These are phyloP conservation scores for Pseudochromis fuscus DNA, from an alignment of 2,797 vertebrate genomes.

Conservation along the genomic window DNA sequence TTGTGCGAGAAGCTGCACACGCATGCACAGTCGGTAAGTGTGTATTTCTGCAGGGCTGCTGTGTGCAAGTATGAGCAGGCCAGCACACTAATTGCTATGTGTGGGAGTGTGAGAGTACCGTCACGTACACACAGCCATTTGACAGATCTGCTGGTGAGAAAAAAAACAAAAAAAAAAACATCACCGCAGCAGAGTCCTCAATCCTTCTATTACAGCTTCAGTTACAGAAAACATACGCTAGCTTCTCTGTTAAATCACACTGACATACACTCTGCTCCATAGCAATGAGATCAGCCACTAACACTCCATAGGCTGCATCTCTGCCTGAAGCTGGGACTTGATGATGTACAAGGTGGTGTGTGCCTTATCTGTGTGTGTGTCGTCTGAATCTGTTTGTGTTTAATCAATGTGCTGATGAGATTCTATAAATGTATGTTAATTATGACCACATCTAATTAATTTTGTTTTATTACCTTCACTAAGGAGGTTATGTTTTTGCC, in stretches of 20 bases:
- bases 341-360: not conserved
- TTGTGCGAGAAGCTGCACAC: not conserved
- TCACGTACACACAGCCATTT: slow-evolving; percentile 62
- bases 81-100: slow-evolving; percentile 58
- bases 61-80: slow-evolving; percentile 46
- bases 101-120: slow-evolving; percentile 64
- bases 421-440: not conserved
- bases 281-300: slow-evolving; percentile 25
- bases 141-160: slow-evolving; percentile 49
- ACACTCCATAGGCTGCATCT: slow-evolving; percentile 36
- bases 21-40: not conserved
- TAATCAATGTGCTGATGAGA: not conserved
- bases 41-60: slow-evolving; percentile 27
- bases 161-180: slow-evolving; percentile 5
- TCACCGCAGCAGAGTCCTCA: slow-evolving; percentile 43
- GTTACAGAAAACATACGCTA: slow-evolving; percentile 13
- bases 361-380: not conserved
- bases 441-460: not conserved
- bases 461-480: not conserved
- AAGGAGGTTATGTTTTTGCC: no score
- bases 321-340: slow-evolving; percentile 19
- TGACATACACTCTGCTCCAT: slow-evolving; percentile 19
- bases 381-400: slow-evolving; percentile 2
- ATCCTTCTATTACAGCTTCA: slow-evolving; percentile 44
- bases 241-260: slow-evolving; percentile 25